Conservation (phyloP, 1,140 invertebrate genomes). For the Macrobrachium nipponense region DNA sequence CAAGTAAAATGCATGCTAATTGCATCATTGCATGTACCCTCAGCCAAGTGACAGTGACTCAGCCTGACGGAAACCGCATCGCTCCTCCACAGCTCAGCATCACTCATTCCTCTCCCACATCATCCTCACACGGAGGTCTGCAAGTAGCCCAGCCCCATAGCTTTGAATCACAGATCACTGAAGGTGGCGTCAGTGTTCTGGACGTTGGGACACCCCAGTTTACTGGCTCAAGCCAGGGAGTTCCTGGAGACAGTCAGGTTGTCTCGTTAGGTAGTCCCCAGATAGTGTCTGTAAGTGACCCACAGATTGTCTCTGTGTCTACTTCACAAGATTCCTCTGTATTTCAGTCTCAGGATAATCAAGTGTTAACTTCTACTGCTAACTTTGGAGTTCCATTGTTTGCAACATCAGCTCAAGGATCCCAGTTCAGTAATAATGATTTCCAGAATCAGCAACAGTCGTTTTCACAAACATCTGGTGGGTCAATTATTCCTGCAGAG, state of each 20-base stretch:
- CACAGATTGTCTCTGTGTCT: constrained; percentile 1
- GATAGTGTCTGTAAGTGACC: constrained; percentile 19
- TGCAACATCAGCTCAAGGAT: no score
- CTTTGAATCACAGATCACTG: not conserved
- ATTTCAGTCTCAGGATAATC: no score
- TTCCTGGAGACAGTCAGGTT: constrained; percentile 6
- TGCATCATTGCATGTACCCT: constrained; percentile 43
- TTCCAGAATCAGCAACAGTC: no score
- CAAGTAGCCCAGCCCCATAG: constrained; percentile 9
- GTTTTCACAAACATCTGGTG: no score
- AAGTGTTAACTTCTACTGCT: no score
- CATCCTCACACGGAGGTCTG: constrained; percentile 12
- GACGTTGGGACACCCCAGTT: constrained; percentile 16
- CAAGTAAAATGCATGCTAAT: constrained; percentile 36
- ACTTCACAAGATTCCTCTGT: not conserved
- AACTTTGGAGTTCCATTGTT: no score
- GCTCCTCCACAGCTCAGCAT: not conserved
- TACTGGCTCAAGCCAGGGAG: constrained; percentile 5
- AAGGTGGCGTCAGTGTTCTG: not conserved
- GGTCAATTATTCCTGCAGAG: no score
- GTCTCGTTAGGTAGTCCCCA: not conserved
- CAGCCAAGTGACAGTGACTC: constrained; percentile 39
- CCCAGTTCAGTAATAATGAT: no score
- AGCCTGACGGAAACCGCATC: not conserved
- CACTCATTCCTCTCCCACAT: not conserved